Evolutionary conservation across 2,888 invertebrate genomes (phyloP).

Genomic region (Allophyes oxyacanthae): DNA sequence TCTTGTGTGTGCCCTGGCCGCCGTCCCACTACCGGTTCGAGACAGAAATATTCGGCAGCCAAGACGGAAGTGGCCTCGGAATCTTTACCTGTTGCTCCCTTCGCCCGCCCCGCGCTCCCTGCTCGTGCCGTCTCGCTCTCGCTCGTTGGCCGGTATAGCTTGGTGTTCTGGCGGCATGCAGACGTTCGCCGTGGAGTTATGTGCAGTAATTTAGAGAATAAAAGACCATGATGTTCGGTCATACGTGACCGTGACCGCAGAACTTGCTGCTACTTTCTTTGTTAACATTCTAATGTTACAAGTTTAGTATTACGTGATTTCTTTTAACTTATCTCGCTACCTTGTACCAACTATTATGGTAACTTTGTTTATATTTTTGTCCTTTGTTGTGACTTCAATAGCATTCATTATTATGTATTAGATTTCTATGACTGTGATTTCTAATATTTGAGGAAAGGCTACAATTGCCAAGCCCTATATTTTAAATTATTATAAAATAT

Average conservation of each 20-base stretch:
- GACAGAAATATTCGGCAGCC: conserved; percentile 90
- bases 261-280: conserved; percentile 80
- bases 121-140: conserved; percentile 76
- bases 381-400: no score
- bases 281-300: conserved; percentile 65
- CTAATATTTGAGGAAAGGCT: no score
- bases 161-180: conserved; percentile 71
- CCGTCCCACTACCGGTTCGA: conserved; percentile 89
- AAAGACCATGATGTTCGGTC: conserved; percentile 80
- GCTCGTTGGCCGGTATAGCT: conserved; percentile 61
- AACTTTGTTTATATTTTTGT: conserved; percentile 20
- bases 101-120: conserved; percentile 81
- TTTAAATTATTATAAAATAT: no score
- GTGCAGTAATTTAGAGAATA: conserved; percentile 84
- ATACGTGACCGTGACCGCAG: conserved; percentile 86
- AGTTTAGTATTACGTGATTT: conserved; percentile 56
- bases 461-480: no score
- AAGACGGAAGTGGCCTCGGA: conserved; percentile 90
- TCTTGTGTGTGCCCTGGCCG: conserved; percentile 83
- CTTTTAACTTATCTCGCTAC: conserved; percentile 39
- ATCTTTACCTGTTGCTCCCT: conserved; percentile 90
- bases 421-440: no score
- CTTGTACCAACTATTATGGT: conserved; percentile 17
- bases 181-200: conserved; percentile 78
- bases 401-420: no score